Base-by-base conservation (phyloP, 2,888 invertebrate genomes). In the Chydorus sphaericus region DNA sequence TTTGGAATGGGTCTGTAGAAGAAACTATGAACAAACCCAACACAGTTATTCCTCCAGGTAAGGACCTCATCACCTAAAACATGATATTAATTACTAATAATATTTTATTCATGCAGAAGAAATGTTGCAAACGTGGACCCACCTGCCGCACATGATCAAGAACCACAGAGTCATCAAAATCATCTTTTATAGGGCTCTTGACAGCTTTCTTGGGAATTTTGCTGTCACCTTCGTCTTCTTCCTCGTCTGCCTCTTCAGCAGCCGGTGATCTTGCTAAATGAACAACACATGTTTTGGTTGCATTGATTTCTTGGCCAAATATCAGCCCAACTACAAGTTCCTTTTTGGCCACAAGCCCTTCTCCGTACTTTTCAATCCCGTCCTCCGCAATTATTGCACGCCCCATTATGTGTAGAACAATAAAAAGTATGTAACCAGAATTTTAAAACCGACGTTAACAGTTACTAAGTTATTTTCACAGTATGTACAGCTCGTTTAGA, bases 1-100 rank as follows among this genome's bases (percentile, higher is more conserved):
- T 49, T 36, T 55, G 55, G 28, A 57, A 57, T 14, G 54, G 54
- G 20, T 63, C 63, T 39, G 57, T 64, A 63, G 66, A 61, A 20
- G 68, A 81, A 54, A 82, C 78, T 30, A 87, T 72, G 69, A 89
- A 91, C 62, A 90, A 75, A 70, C 85, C 92, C 66, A 89, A 74
- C 50, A 92, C 83, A 70, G 81, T 81, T 75, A 91, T 80, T 48
- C 91, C 92, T 39, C 92, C 93, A 31, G 91, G 87, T 59, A 92
- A 72, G 90, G 92, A 91, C 69, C 88, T 79, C 2, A 84, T 83
- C 1, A 88, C 77, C 78, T 78, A 60, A 2, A 62, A 62, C 30
- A 18, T 20, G 53, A 58, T 51, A 20, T 14, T n/a, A 49, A 44
- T 39, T 37, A 23, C 23, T 11, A 29, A n/a, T 23, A 8, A 3